These are phyloP conservation scores for Buathra laborator DNA, from an alignment of 2,888 invertebrate genomes.

Conservation along the genomic window DNA sequence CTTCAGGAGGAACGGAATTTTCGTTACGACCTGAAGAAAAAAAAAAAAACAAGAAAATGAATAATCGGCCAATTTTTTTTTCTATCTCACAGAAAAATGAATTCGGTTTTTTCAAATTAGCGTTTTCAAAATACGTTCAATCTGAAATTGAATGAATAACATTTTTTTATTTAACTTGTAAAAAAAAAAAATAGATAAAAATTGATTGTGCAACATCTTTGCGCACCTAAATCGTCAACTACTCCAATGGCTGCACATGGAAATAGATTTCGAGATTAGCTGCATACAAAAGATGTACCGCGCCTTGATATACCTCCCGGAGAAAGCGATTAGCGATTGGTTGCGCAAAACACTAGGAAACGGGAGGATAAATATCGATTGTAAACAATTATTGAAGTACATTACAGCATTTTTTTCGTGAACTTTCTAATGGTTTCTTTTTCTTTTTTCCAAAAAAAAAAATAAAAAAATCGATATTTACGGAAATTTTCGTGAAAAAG, in stretches of 20 bases:
- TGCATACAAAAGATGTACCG: constrained; percentile 71
- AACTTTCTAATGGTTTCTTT: no score
- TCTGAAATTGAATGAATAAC: no score
- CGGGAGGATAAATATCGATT: background rate
- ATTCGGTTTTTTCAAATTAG: background rate
- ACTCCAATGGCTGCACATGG: background rate
- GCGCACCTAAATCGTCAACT: constrained; percentile 49
- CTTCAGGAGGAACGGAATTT: constrained; percentile 96
- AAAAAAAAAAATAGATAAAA: background rate
- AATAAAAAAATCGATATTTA: no score
- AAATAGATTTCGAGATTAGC: constrained; percentile 59
- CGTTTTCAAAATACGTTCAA: no score
- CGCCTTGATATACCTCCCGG: constrained; percentile 78
- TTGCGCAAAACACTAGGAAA: background rate
- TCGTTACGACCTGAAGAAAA: constrained; percentile 91
- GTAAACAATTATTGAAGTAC: background rate
- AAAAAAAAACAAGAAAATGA: constrained; percentile 22
- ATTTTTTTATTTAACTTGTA: background rate
- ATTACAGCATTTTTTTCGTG: no score
- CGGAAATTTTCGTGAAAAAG: no score
- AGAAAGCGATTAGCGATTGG: constrained; percentile 76
- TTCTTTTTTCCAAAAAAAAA: no score
- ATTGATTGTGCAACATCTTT: constrained; percentile 69
- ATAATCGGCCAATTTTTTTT: background rate
- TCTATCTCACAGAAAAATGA: no score